A percentile compares a stretch with the other conserved stretches of the same genome.
phyloP scores from a whole-genome alignment of 2,888 invertebrate genomes.

The Leucoma salicis region DNA sequence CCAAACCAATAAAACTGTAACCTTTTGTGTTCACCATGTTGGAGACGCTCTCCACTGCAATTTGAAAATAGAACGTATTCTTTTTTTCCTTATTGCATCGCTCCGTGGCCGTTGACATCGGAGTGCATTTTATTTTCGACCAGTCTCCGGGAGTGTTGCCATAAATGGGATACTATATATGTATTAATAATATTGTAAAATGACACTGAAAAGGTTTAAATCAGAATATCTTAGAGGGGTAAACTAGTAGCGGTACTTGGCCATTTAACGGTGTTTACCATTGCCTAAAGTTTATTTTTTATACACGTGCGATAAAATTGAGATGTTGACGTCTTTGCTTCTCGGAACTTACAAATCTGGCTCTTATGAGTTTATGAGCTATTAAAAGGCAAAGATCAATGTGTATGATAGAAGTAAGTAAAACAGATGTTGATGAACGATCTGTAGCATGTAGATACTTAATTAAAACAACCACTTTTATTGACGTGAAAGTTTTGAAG shows the following conservation, averaged over 20 bases:
- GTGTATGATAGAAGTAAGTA: conserved; percentile 5
- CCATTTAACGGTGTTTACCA: neutral
- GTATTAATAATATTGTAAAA: too few species aligned
- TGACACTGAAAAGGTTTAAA: conserved; percentile 31
- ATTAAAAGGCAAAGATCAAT: conserved; percentile 15
- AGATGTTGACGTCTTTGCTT: too few species aligned
- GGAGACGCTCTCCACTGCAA: conserved; percentile 57
- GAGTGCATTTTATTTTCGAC: conserved; percentile 71
- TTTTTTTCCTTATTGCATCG: conserved; percentile 71
- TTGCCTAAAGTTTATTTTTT: too few species aligned
- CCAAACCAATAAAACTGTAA: conserved; percentile 31
- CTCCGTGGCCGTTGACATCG: conserved; percentile 68
- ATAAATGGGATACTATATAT: conserved; percentile 53
- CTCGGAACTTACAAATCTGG: too few species aligned
- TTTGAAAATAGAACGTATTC: conserved; percentile 69
- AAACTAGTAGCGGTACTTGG: too few species aligned
- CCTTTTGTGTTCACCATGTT: conserved; percentile 54
- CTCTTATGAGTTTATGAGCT: too few species aligned
- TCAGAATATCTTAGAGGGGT: too few species aligned
- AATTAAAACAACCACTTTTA: conserved; percentile 10
- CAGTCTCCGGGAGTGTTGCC: conserved; percentile 66
- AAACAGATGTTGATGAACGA: conserved; percentile 21
- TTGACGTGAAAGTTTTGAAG: conserved; percentile 7
- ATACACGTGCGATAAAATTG: too few species aligned
- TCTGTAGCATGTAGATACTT: conserved; percentile 2